A percentile compares a stretch with the other conserved stretches of the same genome.
These are phyloP conservation scores for Apamea epomidion DNA, from an alignment of 2,888 invertebrate genomes.

Conservation along the genomic window DNA sequence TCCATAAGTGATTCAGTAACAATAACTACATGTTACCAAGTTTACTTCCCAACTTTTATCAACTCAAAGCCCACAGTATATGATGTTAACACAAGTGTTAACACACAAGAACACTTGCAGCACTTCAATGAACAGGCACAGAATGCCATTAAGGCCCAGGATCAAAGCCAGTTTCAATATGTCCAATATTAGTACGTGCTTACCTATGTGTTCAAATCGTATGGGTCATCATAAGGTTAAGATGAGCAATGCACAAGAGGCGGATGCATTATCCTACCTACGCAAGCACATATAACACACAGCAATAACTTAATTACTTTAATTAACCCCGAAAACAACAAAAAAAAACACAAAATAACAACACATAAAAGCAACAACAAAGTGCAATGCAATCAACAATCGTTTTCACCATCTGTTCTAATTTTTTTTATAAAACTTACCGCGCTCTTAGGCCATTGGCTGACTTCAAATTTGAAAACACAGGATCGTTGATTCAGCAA, in stretches of 20 bases:
- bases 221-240: neutral
- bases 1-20: neutral
- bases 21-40: neutral
- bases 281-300: neutral
- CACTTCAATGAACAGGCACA: neutral
- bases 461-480: conserved; percentile 3
- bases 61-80: neutral
- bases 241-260: neutral
- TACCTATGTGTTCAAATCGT: neutral
- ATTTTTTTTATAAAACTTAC: conserved; percentile 47
- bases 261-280: conserved; percentile 1
- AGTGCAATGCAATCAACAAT: conserved; percentile 34
- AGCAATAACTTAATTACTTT: neutral
- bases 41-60: conserved; percentile 7
- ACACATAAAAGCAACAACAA: conserved; percentile 17
- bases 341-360: neutral
- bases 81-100: neutral
- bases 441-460: conserved; percentile 38
- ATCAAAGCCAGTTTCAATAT: neutral
- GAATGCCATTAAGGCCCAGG: too few relatives aligned
- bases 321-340: neutral
- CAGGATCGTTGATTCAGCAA: neutral
- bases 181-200: neutral
- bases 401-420: conserved; percentile 48
- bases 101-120: neutral